Evolutionary conservation across 2,888 invertebrate genomes (phyloP), one percentile per base, ranked within the genome.

Genomic region (Amblyteles armatorius): DNA sequence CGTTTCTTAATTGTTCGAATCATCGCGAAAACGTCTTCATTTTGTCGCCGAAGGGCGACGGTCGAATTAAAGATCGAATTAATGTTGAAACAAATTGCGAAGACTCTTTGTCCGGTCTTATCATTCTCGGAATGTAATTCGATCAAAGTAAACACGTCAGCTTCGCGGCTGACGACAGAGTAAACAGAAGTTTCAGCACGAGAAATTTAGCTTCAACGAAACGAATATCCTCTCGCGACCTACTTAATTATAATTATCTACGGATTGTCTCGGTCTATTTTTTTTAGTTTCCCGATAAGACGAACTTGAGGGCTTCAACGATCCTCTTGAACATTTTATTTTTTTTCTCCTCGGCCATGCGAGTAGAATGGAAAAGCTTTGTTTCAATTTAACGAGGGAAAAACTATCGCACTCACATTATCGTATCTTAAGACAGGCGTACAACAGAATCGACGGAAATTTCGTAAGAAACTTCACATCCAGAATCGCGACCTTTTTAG

Each of bases 361-460:
- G 22, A 26, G 48, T 63, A 48, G 60, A 68, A 68, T 71, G 19
- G 33, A 13, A 22, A 26, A 40, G 29, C 60, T 48, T 65, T 63
- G 63, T 65, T 65, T 50, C 19, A 76, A 36, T 19, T 52, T 67
- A 26, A 16, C 50, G 50, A 11, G 26, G 13, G 26, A 48, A 19
- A 76, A 81, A 40, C 48, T 26, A 67, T 55, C 44, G 60, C 33
- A 60, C 57, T 73, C 55, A 13, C 40, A 65, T 73, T 82, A 82
- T 60, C 60, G 52, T 57, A 71, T 82, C 69, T 52, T 7, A 33
- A 26, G 60, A 73, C 22, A 13, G 78, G 77, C 79, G 82, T 77
- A 79, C 80, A 82, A 85, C 79, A 85, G 82, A 85, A 77, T 57
- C 68, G 82, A 77, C 77, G 77, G 72, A 82, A 52, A 48, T 85